Evolutionary conservation across 1,140 invertebrate species (phyloP).

Genomic region (Drosophila santomea): DNA sequence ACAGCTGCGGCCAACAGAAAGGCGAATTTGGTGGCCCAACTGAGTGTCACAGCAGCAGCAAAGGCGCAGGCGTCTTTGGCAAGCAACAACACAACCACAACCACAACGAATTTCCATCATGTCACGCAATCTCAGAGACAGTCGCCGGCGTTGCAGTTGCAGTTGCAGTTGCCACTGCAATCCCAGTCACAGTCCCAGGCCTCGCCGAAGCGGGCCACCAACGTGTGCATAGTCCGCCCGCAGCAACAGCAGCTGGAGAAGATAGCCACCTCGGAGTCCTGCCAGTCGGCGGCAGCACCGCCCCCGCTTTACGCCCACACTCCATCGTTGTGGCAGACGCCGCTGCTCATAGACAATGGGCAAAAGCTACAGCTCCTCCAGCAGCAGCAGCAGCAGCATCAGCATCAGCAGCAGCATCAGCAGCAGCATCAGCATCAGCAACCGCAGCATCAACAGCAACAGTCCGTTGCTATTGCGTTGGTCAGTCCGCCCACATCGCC

Average conservation of each 20-base stretch:
- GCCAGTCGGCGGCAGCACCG: constrained; percentile 52
- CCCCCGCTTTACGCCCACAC: constrained; percentile 74
- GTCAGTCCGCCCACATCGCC: constrained; percentile 79
- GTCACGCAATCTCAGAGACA: constrained; percentile 78
- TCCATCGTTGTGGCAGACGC: constrained; percentile 81
- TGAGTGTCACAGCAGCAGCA: constrained; percentile 57
- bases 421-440: constrained; percentile 28
- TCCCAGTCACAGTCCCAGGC: constrained; percentile 61
- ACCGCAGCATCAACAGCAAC: constrained; percentile 30
- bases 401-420: constrained; percentile 30
- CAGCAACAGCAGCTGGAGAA: constrained; percentile 72
- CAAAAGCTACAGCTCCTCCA: constrained; percentile 44
- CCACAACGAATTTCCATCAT: constrained; percentile 77
- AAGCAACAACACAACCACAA: constrained; percentile 7
- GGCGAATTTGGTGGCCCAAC: constrained; percentile 48
- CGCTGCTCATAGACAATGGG: constrained; percentile 70
- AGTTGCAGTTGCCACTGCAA: constrained; percentile 56
- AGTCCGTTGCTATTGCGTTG: constrained; percentile 52
- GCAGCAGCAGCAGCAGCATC: constrained; percentile 31
- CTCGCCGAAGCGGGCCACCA: constrained; percentile 66
- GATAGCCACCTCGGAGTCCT: constrained; percentile 36
- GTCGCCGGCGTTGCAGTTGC: constrained; percentile 58
- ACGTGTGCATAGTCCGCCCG: constrained; percentile 77
- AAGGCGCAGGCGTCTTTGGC: constrained; percentile 74
- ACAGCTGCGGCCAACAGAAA: constrained; percentile 40